A percentile compares a stretch with the other conserved stretches of the same genome.
Evolutionary conservation across 2,113 vertebrate species (phyloP).

Genomic region (Numenius arquata): DNA sequence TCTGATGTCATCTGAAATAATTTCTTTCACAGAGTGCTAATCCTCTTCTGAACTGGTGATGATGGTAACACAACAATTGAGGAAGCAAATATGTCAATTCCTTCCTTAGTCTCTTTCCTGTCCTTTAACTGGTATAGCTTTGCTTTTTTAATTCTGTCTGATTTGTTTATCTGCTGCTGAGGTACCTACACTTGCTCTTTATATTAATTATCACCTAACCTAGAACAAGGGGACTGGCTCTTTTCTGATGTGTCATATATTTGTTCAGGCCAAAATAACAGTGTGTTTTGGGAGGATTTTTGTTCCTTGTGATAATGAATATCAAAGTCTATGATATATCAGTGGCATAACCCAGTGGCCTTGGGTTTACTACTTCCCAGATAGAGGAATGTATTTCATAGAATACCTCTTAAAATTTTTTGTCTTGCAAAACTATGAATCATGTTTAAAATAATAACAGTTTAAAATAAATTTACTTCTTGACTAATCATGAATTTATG

Average conservation of each 20-base stretch:
- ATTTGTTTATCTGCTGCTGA: background rate
- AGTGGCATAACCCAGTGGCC: no score
- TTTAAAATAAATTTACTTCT: background rate
- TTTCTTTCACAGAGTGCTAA: background rate
- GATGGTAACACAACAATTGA: background rate
- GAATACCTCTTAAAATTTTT: background rate
- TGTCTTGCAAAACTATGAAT: background rate
- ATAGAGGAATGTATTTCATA: background rate
- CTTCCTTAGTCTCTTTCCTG: background rate
- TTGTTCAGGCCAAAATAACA: background rate
- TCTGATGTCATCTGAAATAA: background rate
- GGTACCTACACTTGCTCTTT: background rate
- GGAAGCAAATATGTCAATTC: background rate
- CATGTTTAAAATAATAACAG: background rate
- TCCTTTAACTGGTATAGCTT: background rate
- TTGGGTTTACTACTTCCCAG: background rate
- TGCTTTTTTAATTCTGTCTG: background rate
- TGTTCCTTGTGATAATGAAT: background rate
- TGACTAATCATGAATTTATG: conserved; percentile 11
- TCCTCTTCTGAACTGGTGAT: background rate
- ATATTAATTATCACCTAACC: background rate
- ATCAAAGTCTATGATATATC: background rate
- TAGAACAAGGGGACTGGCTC: background rate
- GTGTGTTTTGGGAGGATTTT: background rate
- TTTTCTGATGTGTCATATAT: background rate